Percentiles rank a stretch among this genome's conserved stretches.
These are phyloP conservation scores for Rhinella marina DNA, from an alignment of 2,797 vertebrate genomes.

Conservation along the genomic window DNA sequence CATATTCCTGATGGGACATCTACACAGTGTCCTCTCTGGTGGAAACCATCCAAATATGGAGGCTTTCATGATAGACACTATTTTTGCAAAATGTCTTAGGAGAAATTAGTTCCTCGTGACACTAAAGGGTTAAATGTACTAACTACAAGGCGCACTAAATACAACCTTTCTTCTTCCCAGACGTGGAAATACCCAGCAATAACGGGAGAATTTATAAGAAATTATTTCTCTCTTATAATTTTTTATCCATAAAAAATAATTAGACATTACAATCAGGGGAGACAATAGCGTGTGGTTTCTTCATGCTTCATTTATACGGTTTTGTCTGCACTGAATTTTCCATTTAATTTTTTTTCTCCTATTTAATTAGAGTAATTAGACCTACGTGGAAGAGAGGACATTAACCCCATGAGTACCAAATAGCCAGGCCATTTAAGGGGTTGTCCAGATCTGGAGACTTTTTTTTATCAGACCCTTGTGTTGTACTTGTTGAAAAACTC, in stretches of 20 bases:
- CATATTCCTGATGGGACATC: too few relatives aligned
- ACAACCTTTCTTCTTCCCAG: conserved; percentile 31
- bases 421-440: not conserved
- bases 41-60: not conserved
- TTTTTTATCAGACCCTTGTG: too few relatives aligned
- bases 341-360: not conserved
- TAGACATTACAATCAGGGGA: not conserved
- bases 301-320: not conserved
- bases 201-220: conserved; percentile 43
- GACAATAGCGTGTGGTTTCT: conserved; percentile 39
- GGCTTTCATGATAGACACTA: not conserved
- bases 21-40: too few relatives aligned
- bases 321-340: conserved; percentile 22
- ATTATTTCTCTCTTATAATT: conserved; percentile 34
- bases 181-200: conserved; percentile 46
- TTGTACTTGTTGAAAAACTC: too few relatives aligned
- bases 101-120: too few relatives aligned
- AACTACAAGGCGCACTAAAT: conserved; percentile 6
- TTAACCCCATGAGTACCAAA: not conserved
- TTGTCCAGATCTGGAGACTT: too few relatives aligned
- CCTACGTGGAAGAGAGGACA: not conserved
- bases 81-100: not conserved
- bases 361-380: conserved; percentile 15
- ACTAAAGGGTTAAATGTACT: not conserved
- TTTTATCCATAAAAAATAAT: conserved; percentile 53